These are phyloP conservation scores for Antheraea mylitta DNA, from an alignment of 1,140 invertebrate species.

Conservation along the genomic window DNA sequence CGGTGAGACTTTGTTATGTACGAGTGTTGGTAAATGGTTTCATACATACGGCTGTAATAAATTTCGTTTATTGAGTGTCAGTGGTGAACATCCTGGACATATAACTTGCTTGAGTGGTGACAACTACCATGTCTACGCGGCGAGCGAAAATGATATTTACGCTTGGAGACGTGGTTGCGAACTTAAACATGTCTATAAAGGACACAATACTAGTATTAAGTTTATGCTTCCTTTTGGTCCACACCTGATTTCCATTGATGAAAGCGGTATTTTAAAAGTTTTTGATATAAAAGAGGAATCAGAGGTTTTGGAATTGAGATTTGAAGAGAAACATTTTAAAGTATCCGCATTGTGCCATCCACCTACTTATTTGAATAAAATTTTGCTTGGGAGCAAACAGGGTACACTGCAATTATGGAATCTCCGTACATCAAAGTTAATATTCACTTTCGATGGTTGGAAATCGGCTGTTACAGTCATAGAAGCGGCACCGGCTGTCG, in stretches of 20 bases:
- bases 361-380: constrained; percentile 95
- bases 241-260: constrained; percentile 93
- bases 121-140: constrained; percentile 90
- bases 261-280: constrained; percentile 86
- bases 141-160: constrained; percentile 87
- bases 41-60: constrained; percentile 94
- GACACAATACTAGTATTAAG: constrained; percentile 87
- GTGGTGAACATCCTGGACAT: constrained; percentile 88
- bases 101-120: constrained; percentile 92
- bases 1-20: constrained; percentile 93
- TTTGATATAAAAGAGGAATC: constrained; percentile 92
- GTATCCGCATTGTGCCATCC: constrained; percentile 93
- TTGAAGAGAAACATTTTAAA: constrained; percentile 85
- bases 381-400: constrained; percentile 94
- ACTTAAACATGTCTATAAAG: constrained; percentile 89
- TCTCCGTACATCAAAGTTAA: constrained; percentile 87
- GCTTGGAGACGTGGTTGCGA: constrained; percentile 94
- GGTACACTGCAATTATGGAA: constrained; percentile 96
- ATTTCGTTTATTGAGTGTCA: constrained; percentile 90
- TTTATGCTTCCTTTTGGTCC: constrained; percentile 92
- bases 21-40: constrained; percentile 93
- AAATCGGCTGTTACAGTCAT: constrained; percentile 84
- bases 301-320: constrained; percentile 84
- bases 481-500: constrained; percentile 92
- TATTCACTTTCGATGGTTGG: constrained; percentile 92